Evolutionary conservation across 2,888 invertebrate species (phyloP).

Genomic region (Archaeoteleia sp.): DNA sequence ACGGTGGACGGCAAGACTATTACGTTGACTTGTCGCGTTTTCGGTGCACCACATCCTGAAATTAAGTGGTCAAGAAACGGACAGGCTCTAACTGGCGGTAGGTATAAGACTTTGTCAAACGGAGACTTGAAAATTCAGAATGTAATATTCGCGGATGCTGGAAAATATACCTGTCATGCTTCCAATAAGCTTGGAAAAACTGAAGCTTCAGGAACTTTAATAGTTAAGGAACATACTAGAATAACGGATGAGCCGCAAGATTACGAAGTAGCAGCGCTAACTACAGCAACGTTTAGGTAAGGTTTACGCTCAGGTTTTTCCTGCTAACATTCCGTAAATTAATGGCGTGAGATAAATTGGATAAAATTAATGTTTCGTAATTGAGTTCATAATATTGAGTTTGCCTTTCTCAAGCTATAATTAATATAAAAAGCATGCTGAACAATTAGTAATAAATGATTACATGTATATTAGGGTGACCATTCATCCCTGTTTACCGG

Average conservation of each 20-base stretch:
- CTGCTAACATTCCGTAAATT: too few relatives aligned
- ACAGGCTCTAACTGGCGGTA: slow-evolving; percentile 91
- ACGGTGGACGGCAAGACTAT: slow-evolving; percentile 90
- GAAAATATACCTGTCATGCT: slow-evolving; percentile 94
- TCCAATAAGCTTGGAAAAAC: slow-evolving; percentile 92
- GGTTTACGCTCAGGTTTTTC: too few relatives aligned
- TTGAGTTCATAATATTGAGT: too few relatives aligned
- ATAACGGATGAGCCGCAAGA: slow-evolving; percentile 93
- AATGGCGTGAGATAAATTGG: too few relatives aligned
- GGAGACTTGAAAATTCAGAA: slow-evolving; percentile 90
- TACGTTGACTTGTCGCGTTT: slow-evolving; percentile 91
- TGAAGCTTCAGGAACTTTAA: slow-evolving; percentile 86
- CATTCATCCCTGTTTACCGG: too few relatives aligned
- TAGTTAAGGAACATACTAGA: slow-evolving; percentile 90
- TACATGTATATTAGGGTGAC: too few relatives aligned
- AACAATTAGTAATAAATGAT: too few relatives aligned
- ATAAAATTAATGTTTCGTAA: too few relatives aligned
- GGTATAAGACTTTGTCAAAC: slow-evolving; percentile 84
- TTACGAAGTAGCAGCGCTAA: slow-evolving; percentile 93
- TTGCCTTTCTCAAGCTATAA: too few relatives aligned
- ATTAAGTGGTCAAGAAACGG: slow-evolving; percentile 93
- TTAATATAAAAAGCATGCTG: too few relatives aligned
- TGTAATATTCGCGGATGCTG: slow-evolving; percentile 91
- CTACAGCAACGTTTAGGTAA: slow-evolving; percentile 88
- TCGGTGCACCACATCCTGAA: slow-evolving; percentile 96